Percentiles rank a stretch among this genome's conserved stretches.
phyloP scores from a whole-genome alignment of 2,113 vertebrate genomes.

The Tauraco erythrolophus region DNA sequence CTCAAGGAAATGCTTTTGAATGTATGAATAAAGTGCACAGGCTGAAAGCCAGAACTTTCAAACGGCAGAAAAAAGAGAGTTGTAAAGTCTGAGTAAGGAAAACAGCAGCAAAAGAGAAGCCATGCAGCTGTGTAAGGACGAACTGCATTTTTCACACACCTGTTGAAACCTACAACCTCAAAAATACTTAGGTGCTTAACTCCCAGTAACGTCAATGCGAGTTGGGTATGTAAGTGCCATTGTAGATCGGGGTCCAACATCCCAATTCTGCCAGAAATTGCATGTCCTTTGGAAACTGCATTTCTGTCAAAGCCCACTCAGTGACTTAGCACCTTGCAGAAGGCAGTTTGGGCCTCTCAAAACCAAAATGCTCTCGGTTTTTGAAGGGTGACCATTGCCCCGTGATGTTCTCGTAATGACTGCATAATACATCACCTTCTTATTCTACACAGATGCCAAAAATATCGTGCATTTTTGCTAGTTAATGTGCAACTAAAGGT shows the following conservation, averaged over 20 bases:
- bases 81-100: not conserved
- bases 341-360: not conserved
- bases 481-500: not conserved
- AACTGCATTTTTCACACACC: not conserved
- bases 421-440: not conserved
- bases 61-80: not conserved
- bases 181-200: not conserved
- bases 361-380: not conserved
- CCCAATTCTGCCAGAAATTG: not conserved
- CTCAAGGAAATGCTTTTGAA: not conserved
- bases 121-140: not conserved
- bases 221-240: not conserved
- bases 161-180: not conserved
- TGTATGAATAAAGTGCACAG: not conserved
- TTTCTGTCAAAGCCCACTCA: not conserved
- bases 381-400: not conserved
- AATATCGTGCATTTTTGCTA: not conserved
- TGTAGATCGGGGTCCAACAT: not conserved
- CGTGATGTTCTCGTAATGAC: rapidly evolving
- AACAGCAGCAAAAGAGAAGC: not conserved
- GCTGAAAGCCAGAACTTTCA: not conserved
- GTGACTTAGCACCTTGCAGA: not conserved
- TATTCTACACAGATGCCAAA: not conserved
- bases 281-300: not conserved
- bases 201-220: not conserved